phyloP scores from a whole-genome alignment of 2,888 invertebrate genomes.

The Rotaria sp. region DNA sequence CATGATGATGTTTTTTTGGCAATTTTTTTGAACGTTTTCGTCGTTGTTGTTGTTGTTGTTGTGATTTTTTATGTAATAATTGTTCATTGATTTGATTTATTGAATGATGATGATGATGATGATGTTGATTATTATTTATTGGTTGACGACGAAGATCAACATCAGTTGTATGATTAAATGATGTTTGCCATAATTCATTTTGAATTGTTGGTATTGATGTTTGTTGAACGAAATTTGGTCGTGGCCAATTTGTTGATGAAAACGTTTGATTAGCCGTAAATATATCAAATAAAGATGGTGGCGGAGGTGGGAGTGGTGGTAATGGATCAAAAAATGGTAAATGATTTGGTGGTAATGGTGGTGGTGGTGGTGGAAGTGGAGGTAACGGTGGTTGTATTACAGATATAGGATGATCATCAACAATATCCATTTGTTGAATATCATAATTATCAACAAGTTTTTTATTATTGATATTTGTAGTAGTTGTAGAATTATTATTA shows the following conservation, averaged over 20 bases:
- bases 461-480: background rate
- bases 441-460: background rate
- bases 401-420: background rate
- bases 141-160: slow-evolving; percentile 17
- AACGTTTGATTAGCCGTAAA: background rate
- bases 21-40: background rate
- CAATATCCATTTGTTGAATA: slow-evolving; percentile 15
- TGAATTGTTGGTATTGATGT: background rate
- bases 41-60: background rate
- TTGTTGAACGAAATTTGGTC: background rate
- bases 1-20: background rate
- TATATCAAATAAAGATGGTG: background rate
- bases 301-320: slow-evolving; percentile 15
- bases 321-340: slow-evolving; percentile 10
- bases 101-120: background rate
- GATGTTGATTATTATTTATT: background rate
- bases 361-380: background rate
- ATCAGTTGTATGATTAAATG: background rate
- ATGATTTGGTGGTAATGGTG: slow-evolving; percentile 11
- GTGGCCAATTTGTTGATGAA: background rate
- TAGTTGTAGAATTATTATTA: background rate
- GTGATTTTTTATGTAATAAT: background rate
- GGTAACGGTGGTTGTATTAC: background rate
- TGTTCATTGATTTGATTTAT: background rate
- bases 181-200: background rate